Base-by-base conservation (phyloP, 2,797 vertebrate genomes). In the Crenuchus spilurus region DNA sequence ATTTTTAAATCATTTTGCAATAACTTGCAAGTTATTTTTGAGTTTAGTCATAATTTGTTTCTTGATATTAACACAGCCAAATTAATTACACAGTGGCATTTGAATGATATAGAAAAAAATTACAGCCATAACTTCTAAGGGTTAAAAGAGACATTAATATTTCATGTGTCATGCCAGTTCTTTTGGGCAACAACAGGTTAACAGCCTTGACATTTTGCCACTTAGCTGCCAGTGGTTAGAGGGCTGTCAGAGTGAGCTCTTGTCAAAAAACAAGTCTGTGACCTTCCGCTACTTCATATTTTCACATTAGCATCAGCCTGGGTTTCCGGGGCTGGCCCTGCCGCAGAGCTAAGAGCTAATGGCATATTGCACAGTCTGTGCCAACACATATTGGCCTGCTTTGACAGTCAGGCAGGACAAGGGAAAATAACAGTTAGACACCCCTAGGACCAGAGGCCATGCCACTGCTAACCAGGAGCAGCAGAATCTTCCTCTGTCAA, bases 401-500 rank as follows among this genome's bases (percentile, higher is more conserved):
- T 81, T 90, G 90, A 92, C 89, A 88, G 86, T 87, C 70, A 82
- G 85, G 82, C 84, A 88, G 88, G 91, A 91, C 88, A 90, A 89
- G 87, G 85, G 87, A 87, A 86, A 88, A 89, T 92, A 91, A 91
- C 89, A 91, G 89, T 92, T 90, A 91, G 30, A 42, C 69, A 42
- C 54, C 62, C 31, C 65, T 16, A 67, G 33, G 31, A 57, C 57
- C 13, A 42, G 44, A 35, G 60, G 58, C 49, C 42, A 24, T 35
- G 65, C 10, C 11, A 14, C 9, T 22, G 48, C 30, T 30, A 61
- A 67, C 71, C 37, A 48, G 52, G 6, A 55, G 22, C 49, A 28
- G 20, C 2, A 13, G 4, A 42, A 4, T 57, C 26, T 18, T 62
- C 2, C 37, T 62, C 60, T 35, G 11, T 42, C 16, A 63, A 0